Base-by-base conservation (phyloP, 2,113 vertebrate genomes). In the Equus quagga region DNA sequence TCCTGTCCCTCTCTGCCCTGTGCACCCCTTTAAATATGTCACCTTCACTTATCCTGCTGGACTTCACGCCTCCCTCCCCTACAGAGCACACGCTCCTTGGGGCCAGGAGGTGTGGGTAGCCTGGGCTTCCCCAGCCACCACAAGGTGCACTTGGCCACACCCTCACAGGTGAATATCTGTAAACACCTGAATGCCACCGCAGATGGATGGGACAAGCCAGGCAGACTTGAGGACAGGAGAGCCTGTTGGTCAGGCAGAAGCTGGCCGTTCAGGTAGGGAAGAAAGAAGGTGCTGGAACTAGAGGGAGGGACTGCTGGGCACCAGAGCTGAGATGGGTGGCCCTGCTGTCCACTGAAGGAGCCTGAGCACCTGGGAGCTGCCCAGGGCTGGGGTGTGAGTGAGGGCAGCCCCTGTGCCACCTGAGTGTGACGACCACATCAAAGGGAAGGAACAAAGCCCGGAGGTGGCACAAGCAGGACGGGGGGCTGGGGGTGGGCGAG, bases 381-480 rank as follows among this genome's bases (percentile, higher is more conserved):
- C 51, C 12, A 1, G 33, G 60, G 41, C 41, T 33, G 41, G 36
- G 17, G 6, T 31, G 17, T 26, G 12, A 21, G 18, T 0, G 17
- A 3, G 26, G 46, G 58, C 26, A 24, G 0, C 6, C 18, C 60
- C 26, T 44, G 0, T 44, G 21, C 33, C 3, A 1, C 0, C 3
- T 5, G 10, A 21, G 1, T 21, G 10, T 21, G 19, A 33, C 28
- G 12, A 60, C 41, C 81, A 49, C 18, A 1, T 5, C 0, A 3
- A 54, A 80, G 78, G 21, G 15, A 26, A 58, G 78, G 14, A 54
- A 14, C 51, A 54, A 12, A 54, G 51, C 51, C 51, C 51, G 3
- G 13, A 54, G 13, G 51, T 49, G 51, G 51, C 51, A 13, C 51
- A 54, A 14, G 51, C 13, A 54, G 51, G 12, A 54, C 14, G 15